Conservation (phyloP, 2,797 vertebrate species). For the Limosa lapponica region DNA sequence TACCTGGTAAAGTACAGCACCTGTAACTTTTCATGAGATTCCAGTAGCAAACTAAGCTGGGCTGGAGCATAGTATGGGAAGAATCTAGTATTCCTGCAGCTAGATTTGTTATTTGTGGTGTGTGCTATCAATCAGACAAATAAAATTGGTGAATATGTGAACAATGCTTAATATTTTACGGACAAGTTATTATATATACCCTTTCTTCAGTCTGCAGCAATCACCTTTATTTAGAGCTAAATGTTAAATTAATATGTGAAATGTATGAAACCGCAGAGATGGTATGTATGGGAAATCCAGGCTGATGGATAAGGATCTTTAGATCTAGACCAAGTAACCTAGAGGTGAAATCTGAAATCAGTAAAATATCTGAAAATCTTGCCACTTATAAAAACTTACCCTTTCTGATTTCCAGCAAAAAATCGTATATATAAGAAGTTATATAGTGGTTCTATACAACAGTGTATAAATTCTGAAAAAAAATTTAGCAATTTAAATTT, state of each 20-base stretch:
- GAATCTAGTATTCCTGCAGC: not conserved
- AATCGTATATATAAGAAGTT: not conserved
- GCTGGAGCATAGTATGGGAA: not conserved
- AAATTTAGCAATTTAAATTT: not conserved
- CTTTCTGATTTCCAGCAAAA: not conserved
- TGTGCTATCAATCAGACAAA: not conserved
- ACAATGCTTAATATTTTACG: not conserved
- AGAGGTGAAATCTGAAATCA: not conserved
- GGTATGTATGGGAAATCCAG: not conserved
- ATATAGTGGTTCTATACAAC: not conserved
- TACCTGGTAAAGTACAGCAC: not conserved
- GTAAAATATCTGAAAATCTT: not conserved
- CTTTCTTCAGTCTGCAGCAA: not conserved
- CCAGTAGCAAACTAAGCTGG: not conserved
- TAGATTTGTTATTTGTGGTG: not conserved
- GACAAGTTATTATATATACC: not conserved
- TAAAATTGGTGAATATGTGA: not conserved
- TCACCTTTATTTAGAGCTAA: not conserved
- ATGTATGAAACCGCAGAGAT: not conserved
- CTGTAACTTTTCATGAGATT: not conserved
- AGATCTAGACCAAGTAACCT: not conserved
- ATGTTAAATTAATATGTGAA: not conserved
- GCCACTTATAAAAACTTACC: not conserved
- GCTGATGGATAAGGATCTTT: not conserved
- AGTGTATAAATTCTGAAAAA: not conserved